phyloP scores from a whole-genome alignment of 2,113 vertebrate genomes.

The Neoarius graeffei region DNA sequence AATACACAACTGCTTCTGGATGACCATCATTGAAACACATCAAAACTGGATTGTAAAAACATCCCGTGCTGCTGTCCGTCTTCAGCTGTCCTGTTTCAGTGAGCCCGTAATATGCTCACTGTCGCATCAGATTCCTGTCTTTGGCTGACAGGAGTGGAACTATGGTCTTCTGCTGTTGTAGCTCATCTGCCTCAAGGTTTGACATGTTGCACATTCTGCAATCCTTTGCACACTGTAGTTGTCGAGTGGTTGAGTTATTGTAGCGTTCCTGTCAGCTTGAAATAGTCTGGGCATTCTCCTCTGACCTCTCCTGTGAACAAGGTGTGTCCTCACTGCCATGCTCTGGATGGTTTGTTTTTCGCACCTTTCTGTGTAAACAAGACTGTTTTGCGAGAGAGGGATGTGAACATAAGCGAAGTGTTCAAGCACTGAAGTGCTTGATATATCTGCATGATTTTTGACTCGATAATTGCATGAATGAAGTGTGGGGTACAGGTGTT shows the following conservation, averaged over 20 bases:
- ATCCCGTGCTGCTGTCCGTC: not conserved
- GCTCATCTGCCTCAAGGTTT: not conserved
- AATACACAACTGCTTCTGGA: not conserved
- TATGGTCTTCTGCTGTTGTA: not conserved
- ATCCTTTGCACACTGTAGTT: not conserved
- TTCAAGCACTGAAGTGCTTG: not conserved
- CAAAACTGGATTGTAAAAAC: no score
- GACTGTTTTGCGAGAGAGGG: not conserved
- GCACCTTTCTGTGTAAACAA: not conserved
- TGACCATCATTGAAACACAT: no score
- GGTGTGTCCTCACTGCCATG: not conserved
- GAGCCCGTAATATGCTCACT: not conserved
- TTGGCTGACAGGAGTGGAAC: not conserved
- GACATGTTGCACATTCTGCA: not conserved
- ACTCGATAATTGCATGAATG: not conserved
- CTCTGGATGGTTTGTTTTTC: not conserved
- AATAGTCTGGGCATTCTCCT: not conserved
- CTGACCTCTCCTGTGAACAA: not conserved
- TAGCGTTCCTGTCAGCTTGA: not conserved
- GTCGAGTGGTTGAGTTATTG: not conserved
- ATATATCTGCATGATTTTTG: not conserved
- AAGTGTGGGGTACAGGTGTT: not conserved
- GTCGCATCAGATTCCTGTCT: not conserved
- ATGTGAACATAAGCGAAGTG: not conserved
- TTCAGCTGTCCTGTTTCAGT: not conserved